These are phyloP conservation scores for Microctenopoma stevenorrisi DNA, from an alignment of 2,797 vertebrate species.

Conservation along the genomic window DNA sequence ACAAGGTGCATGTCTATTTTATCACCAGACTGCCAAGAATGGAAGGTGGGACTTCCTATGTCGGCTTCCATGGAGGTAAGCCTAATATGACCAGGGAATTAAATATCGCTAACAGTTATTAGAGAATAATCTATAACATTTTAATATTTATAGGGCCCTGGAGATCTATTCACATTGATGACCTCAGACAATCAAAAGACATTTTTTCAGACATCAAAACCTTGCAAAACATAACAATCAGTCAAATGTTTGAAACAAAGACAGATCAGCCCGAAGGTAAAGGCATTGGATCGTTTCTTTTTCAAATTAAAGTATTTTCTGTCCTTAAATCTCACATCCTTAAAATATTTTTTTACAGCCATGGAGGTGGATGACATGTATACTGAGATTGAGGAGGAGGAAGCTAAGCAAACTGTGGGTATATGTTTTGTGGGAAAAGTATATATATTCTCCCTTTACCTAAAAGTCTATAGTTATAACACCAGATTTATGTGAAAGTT, in stretches of 20 bases:
- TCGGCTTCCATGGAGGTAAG: slow-evolving; percentile 95
- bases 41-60: slow-evolving; percentile 88
- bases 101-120: background rate
- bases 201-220: slow-evolving; percentile 89
- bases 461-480: background rate
- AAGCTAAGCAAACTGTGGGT: slow-evolving; percentile 71
- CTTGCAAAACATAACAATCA: slow-evolving; percentile 90
- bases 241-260: slow-evolving; percentile 87
- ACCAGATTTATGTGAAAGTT: no score
- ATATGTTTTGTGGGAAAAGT: background rate
- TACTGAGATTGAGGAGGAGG: slow-evolving; percentile 45
- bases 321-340: background rate
- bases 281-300: background rate
- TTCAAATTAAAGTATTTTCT: background rate
- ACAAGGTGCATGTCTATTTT: slow-evolving; percentile 89
- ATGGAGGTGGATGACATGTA: slow-evolving; percentile 80
- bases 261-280: slow-evolving; percentile 68
- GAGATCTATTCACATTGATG: slow-evolving; percentile 94
- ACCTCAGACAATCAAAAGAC: slow-evolving; percentile 88
- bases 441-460: background rate
- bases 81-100: background rate
- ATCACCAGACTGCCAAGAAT: slow-evolving; percentile 92
- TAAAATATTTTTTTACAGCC: slow-evolving; percentile 56
- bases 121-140: slow-evolving; percentile 6
- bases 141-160: slow-evolving; percentile 85